Conservation (phyloP, 2,113 vertebrate species). For the crab-eating macaque (Macaca fascicularis) region DNA sequence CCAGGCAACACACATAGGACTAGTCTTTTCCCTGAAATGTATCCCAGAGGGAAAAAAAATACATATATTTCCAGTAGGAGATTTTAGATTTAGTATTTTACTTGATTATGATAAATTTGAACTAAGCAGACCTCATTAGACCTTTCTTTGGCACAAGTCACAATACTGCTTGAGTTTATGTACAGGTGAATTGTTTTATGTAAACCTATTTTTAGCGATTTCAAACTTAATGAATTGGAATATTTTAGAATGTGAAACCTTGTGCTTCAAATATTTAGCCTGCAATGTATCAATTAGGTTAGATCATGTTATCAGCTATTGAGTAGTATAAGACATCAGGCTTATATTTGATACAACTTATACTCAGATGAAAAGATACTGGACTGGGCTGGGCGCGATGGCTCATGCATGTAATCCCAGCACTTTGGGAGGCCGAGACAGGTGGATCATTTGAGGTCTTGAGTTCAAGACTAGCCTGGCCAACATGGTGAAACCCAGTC, state of each 20-base stretch:
- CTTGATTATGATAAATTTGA: background rate
- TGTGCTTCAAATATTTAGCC: background rate
- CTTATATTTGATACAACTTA: background rate
- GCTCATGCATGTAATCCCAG: too few species aligned
- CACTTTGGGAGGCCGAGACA: too few species aligned
- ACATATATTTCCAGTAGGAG: background rate
- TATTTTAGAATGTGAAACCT: constrained; percentile 10
- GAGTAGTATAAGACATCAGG: background rate
- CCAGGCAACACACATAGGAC: background rate
- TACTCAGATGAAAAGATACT: background rate
- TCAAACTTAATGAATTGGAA: background rate
- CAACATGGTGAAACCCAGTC: too few species aligned
- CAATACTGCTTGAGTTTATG: background rate
- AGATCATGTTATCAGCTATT: background rate
- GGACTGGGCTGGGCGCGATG: too few species aligned
- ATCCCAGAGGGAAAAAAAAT: background rate
- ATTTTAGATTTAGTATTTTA: constrained; percentile 30
- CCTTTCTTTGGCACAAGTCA: background rate
- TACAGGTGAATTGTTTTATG: constrained; percentile 10
- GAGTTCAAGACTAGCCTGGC: too few species aligned
- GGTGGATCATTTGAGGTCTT: too few species aligned
- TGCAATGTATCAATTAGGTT: background rate
- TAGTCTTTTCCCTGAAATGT: background rate
- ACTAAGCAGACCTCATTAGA: background rate
- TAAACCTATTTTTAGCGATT: constrained; percentile 4